Evolutionary conservation across 1,140 invertebrate genomes (phyloP), one percentile per base, ranked within the genome.

Genomic region (Agrilus planipennis): DNA sequence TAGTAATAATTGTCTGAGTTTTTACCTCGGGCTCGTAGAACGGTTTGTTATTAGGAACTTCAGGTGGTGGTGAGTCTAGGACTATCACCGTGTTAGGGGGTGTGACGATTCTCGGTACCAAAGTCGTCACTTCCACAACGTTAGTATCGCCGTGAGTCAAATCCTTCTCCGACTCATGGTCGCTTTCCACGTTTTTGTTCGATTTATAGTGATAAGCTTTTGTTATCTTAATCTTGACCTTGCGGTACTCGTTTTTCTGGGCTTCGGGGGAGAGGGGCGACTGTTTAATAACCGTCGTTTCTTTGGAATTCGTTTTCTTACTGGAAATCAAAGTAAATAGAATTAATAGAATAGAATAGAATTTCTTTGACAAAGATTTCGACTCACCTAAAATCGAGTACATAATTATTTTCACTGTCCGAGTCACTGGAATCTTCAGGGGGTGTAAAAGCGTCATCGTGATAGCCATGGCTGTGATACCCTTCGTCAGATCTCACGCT

Each of bases 171-270:
- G 49, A 65, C 46, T 70, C 68, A 43, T 62, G 69, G 35, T 78
- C 77, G 41, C 70, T 64, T 38, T 69, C 70, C 50, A 68, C 69
- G 35, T 66, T 64, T 50, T 70, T 70, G 41, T 69, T 67, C 34
- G 71, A 68, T 57, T 81, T 76, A 58, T 81, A 80, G 51, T 79
- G 73, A 57, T 83, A 83, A 4, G 86, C 86, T 57, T 85, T 82
- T 4, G 81, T 78, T 71, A 92, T 90, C 64, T 93, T 93, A 49
- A 92, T 90, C 66, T 93, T 93, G 2, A 92, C 84, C 63, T 90
- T 90, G 23, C 88, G 73, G 53, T 86, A 93, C 60, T 92, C 89
- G 58, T 91, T 92, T 41, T 83, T 79, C 42, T 75, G 58, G n/a
- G n/a, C n/a, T 68, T 80, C 60, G 58, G 46, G 46, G 6, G 49